Percentiles rank a stretch among this genome's conserved stretches.
Conservation (phyloP, 2,113 vertebrate species). For the Cyanistes caeruleus region DNA sequence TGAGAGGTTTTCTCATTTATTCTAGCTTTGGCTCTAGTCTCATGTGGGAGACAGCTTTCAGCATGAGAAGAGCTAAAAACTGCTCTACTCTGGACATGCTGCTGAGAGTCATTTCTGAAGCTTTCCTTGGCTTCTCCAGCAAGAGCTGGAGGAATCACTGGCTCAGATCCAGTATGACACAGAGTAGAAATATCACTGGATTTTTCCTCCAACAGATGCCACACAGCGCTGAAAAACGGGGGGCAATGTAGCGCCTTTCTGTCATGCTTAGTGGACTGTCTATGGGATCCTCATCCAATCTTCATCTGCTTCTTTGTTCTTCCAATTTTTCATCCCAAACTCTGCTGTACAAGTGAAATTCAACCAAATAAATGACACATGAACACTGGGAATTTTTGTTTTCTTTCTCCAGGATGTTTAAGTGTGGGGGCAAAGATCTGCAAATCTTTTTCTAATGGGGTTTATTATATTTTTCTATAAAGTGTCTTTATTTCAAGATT, state of each 20-base stretch:
- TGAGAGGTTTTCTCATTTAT: neutral
- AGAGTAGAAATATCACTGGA: neutral
- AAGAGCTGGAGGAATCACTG: neutral
- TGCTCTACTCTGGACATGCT: neutral
- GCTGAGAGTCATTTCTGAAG: constrained; percentile 4
- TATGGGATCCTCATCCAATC: neutral
- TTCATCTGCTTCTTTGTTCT: neutral
- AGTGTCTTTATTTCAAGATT: neutral
- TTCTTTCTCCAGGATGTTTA: neutral
- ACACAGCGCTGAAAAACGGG: neutral
- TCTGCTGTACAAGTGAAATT: neutral
- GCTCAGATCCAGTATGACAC: neutral
- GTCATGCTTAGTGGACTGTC: neutral
- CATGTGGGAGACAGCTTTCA: constrained; percentile 7
- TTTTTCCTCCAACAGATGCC: neutral
- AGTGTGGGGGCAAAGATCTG: neutral
- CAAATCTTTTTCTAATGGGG: neutral
- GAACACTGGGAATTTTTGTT: neutral
- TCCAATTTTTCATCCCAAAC: neutral
- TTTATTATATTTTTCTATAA: neutral
- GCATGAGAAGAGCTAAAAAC: constrained; percentile 39
- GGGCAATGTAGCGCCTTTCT: neutral
- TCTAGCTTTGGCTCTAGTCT: constrained; percentile 4
- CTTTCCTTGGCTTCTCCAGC: constrained; percentile 2
- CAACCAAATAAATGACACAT: neutral